A percentile compares a stretch with the other conserved stretches of the same genome.
Conservation (phyloP, 2,888 invertebrate genomes). For the Chromoteleia sp. region DNA sequence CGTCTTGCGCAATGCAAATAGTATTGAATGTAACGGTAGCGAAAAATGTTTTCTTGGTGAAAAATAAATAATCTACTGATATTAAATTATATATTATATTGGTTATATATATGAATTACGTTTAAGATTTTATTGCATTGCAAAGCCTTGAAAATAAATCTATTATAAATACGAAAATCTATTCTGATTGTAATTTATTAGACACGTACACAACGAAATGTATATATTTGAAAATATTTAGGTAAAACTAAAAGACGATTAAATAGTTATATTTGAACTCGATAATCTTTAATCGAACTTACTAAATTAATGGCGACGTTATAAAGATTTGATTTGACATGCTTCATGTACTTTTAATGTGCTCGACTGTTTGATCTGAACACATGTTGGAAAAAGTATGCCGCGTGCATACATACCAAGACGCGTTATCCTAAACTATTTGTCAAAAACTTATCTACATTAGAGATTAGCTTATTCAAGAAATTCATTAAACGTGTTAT, state of each 20-base stretch:
- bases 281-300: conserved; percentile 19
- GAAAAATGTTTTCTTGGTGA: neutral
- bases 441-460: conserved; percentile 57
- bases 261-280: conserved; percentile 19
- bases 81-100: too few relatives aligned
- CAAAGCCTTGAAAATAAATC: too few relatives aligned
- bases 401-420: conserved; percentile 24
- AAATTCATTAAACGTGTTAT: conserved; percentile 54
- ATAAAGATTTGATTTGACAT: conserved; percentile 56
- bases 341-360: conserved; percentile 34
- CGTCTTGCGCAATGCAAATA: conserved; percentile 17
- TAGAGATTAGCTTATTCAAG: conserved; percentile 52
- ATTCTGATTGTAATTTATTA: too few relatives aligned
- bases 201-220: too few relatives aligned
- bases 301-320: conserved; percentile 25
- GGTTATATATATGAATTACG: too few relatives aligned
- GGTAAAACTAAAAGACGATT: conserved; percentile 1
- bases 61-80: too few relatives aligned
- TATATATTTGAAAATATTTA: conserved; percentile 31
- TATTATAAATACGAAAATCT: too few relatives aligned
- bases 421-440: conserved; percentile 42
- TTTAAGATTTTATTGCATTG: too few relatives aligned
- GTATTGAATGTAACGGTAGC: neutral
- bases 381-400: conserved; percentile 49
- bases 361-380: conserved; percentile 48